Conservation (phyloP, 2,888 invertebrate genomes). For the Gortyna flavago region DNA sequence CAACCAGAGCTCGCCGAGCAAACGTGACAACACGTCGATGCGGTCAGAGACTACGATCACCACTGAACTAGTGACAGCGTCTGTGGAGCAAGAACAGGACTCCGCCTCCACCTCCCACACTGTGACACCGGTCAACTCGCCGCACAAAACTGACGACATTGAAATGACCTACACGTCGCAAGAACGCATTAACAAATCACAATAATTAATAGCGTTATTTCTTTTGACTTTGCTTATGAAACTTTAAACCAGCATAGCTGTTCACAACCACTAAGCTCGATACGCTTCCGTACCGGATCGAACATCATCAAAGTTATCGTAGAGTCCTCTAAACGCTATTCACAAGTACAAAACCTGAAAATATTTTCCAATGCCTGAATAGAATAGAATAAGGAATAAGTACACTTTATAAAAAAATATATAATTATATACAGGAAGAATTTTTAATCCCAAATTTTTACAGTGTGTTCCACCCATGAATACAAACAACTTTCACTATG, state of each 20-base stretch:
- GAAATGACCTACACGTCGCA: conserved; percentile 77
- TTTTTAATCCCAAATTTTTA: too few relatives aligned
- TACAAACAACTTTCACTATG: too few relatives aligned
- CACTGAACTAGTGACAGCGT: conserved; percentile 83
- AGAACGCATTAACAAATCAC: conserved; percentile 56
- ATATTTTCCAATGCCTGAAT: too few relatives aligned
- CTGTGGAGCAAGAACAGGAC: conserved; percentile 79
- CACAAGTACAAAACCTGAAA: too few relatives aligned
- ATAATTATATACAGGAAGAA: too few relatives aligned
- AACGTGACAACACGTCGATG: conserved; percentile 77
- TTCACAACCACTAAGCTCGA: too few relatives aligned
- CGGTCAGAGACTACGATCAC: conserved; percentile 83
- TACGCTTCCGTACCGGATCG: too few relatives aligned
- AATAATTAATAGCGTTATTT: conserved; percentile 16
- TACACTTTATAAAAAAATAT: too few relatives aligned
- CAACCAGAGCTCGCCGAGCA: conserved; percentile 75
- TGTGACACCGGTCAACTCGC: conserved; percentile 74
- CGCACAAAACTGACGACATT: conserved; percentile 69
- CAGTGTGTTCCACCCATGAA: too few relatives aligned
- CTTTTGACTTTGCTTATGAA: background rate
- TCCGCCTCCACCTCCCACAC: conserved; percentile 78
- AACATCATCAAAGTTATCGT: too few relatives aligned
- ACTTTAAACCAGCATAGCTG: background rate
- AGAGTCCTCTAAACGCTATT: too few relatives aligned
- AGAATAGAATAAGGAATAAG: too few relatives aligned